Base-by-base conservation (phyloP, 2,888 invertebrate species). In the Ametastegia equiseti region DNA sequence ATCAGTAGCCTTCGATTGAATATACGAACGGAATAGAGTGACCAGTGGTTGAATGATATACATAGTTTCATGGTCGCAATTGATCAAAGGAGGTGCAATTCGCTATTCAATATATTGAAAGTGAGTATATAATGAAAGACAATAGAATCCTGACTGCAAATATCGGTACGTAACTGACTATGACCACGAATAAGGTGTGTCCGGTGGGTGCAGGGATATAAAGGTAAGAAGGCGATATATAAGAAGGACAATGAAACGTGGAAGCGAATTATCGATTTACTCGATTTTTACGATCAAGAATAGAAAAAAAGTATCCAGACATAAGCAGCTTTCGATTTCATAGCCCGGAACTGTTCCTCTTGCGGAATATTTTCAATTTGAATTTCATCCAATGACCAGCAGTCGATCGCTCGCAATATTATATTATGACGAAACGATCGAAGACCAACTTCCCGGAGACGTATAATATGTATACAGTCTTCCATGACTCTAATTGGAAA, bases 21-120 rank as follows among this genome's bases (percentile, higher is more conserved):
- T 39, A 19, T 13, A 19, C 39, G 65, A 11, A 30, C 30, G 1
- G n/a, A n/a, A 1, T n/a, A 3, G 39, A 67, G 36, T 39, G 65
- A 36, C 33, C 65, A 13, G 65, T 39, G n/a, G n/a, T n/a, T n/a
- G 65, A 65, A 39, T 67, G 65, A 60, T 60, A 67, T 39, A 4
- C 75, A 19, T 54, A 27, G 75, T 75, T 75, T 75, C 75, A 75
- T 75, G 75, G 54, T 75, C 54, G 54, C 36, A 27, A 75, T 27
- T 36, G 36, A 27, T 30, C 33, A n/a, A n/a, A n/a, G n/a, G n/a
- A n/a, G 36, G 27, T 39, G 67, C n/a, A 27, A 23, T 39, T 67
- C 39, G n/a, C 11, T 54, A 15, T n/a, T 54, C 19, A 5, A 39
- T 7, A n/a, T 71, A 23, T 71, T 47, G 71, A 71, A 71, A 71